These are phyloP conservation scores for Centruroides vittatus DNA, from an alignment of 1,140 invertebrate genomes.

Conservation along the genomic window DNA sequence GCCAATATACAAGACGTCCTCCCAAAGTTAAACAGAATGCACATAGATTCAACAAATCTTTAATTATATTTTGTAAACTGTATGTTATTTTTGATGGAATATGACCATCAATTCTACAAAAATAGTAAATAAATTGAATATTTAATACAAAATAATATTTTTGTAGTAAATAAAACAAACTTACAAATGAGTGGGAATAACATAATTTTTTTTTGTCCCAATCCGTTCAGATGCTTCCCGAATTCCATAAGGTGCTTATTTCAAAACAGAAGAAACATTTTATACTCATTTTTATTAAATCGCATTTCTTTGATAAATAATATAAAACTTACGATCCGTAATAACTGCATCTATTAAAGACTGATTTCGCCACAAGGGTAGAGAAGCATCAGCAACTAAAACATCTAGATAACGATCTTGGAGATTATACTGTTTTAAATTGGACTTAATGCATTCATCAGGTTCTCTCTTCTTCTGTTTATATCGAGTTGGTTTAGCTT, in stretches of 20 bases:
- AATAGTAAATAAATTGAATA: neutral
- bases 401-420: constrained; percentile 66
- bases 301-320: neutral
- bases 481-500: constrained; percentile 31
- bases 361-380: constrained; percentile 54
- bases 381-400: constrained; percentile 74
- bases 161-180: constrained; percentile 9
- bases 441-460: constrained; percentile 70
- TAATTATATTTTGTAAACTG: constrained; percentile 57
- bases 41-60: constrained; percentile 68
- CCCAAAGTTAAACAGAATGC: constrained; percentile 54
- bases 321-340: constrained; percentile 70
- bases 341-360: constrained; percentile 66
- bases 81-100: constrained; percentile 82
- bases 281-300: too few species aligned
- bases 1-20: constrained; percentile 78
- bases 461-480: constrained; percentile 47
- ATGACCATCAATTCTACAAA: constrained; percentile 45
- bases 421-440: constrained; percentile 73
- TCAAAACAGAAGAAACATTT: constrained; percentile 1
- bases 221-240: constrained; percentile 76
- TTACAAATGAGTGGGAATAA: constrained; percentile 32
- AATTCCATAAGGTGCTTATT: constrained; percentile 85
- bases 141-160: neutral
- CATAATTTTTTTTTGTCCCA: constrained; percentile 37